phyloP scores from a whole-genome alignment of 30 jellyfish, hydroid and myxozoan genomes.

The Cassiopea xamachana region DNA sequence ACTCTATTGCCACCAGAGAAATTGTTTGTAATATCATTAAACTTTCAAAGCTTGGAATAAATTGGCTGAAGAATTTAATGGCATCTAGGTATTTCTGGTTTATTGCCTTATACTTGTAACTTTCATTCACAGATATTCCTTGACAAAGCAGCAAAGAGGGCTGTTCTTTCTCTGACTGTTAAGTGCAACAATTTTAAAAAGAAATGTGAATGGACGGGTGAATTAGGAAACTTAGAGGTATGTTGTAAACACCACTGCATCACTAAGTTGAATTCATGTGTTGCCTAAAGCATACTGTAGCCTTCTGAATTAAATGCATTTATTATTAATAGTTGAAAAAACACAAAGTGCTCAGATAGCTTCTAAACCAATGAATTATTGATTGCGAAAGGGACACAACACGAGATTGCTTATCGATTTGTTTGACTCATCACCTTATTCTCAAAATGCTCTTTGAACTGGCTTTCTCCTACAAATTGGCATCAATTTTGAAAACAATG shows the following conservation, averaged over 20 bases:
- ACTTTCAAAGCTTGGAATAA: no score
- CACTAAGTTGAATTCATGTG: no score
- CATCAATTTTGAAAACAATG: no score
- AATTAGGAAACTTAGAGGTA: constrained; percentile 93
- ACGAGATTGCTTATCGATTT: neutral
- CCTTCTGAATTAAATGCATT: neutral
- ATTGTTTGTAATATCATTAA: no score
- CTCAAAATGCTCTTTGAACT: no score
- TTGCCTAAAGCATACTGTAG: neutral
- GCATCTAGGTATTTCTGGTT: neutral
- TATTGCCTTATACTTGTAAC: neutral
- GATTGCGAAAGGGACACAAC: neutral
- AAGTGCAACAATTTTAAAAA: constrained; percentile 80
- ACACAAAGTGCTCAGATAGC: neutral
- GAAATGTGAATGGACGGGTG: constrained; percentile 99
- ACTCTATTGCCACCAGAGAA: no score
- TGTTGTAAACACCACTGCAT: neutral
- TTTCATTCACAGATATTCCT: constrained; percentile 70
- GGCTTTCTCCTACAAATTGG: no score
- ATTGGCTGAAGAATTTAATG: no score
- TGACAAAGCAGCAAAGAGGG: constrained; percentile 97
- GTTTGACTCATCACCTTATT: no score
- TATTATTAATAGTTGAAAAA: no score
- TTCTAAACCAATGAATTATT: neutral
- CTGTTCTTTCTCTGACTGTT: constrained; percentile 78